Percentiles rank a stretch among this genome's conserved stretches.
Evolutionary conservation across 2,113 vertebrate genomes (phyloP).

Genomic region (Psilopogon haemacephalus): DNA sequence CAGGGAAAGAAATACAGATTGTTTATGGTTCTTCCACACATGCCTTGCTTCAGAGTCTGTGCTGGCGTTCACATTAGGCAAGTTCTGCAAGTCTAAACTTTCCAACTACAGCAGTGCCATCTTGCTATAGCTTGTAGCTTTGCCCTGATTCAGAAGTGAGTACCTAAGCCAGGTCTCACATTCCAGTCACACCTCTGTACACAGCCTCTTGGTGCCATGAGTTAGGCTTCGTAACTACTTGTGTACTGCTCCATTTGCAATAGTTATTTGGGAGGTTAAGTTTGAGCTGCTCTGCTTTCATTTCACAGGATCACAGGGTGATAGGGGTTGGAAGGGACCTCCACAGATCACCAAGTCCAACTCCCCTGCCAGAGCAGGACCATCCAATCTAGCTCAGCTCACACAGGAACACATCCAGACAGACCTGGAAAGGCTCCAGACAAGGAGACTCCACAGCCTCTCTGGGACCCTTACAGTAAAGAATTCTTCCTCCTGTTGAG

Average conservation of each 20-base stretch:
- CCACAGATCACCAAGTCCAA: no score
- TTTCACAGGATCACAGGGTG: no score
- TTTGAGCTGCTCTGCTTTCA: neutral
- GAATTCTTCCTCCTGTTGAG: no score
- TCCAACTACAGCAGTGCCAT: neutral
- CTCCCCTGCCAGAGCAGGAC: no score
- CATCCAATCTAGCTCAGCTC: no score
- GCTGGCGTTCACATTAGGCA: neutral
- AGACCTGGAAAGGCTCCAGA: no score
- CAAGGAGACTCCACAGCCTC: no score
- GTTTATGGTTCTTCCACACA: neutral
- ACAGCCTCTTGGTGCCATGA: fast-evolving
- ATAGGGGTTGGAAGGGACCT: no score
- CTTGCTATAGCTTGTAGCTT: neutral
- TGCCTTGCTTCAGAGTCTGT: neutral
- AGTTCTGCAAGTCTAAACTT: neutral
- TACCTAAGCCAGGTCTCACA: neutral
- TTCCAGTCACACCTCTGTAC: neutral
- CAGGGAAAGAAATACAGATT: neutral
- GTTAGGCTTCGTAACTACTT: neutral
- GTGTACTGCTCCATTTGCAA: neutral
- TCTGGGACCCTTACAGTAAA: no score
- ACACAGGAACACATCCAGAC: no score
- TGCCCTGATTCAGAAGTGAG: neutral
- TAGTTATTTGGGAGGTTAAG: neutral